phyloP scores from a whole-genome alignment of 2,113 vertebrate species.

The Glaucidium brasilianum region DNA sequence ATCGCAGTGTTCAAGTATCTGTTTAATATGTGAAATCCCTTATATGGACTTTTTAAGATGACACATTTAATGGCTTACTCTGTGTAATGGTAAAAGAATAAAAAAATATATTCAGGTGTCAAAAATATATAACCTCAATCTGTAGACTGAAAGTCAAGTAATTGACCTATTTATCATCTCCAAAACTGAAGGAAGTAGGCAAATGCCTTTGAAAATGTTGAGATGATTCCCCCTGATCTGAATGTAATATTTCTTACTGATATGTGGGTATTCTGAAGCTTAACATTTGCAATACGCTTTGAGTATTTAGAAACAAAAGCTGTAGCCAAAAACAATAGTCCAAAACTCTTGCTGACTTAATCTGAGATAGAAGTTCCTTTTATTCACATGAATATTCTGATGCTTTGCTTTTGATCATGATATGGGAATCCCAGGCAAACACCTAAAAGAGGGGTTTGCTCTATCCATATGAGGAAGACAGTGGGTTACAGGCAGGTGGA shows the following conservation, averaged over 20 bases:
- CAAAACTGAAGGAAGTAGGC: neutral
- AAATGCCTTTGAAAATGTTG: neutral
- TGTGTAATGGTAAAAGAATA: neutral
- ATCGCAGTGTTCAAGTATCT: neutral
- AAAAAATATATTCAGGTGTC: neutral
- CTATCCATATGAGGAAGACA: neutral
- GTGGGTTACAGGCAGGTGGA: neutral
- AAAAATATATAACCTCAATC: neutral
- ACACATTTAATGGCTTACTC: neutral
- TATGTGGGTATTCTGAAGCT: neutral
- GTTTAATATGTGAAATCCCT: neutral
- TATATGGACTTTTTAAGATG: neutral
- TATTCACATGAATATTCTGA: neutral
- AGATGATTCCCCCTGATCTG: neutral
- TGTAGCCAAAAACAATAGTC: neutral
- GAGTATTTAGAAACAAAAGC: neutral
- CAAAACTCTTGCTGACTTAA: neutral
- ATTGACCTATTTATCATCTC: neutral
- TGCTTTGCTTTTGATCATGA: neutral
- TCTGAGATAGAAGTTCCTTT: neutral
- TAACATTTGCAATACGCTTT: neutral
- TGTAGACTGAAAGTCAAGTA: neutral
- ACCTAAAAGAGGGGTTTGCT: neutral
- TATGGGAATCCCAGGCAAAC: neutral
- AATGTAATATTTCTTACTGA: neutral